phyloP scores from a whole-genome alignment of 2,113 vertebrate species.

The Phainopepla nitens region DNA sequence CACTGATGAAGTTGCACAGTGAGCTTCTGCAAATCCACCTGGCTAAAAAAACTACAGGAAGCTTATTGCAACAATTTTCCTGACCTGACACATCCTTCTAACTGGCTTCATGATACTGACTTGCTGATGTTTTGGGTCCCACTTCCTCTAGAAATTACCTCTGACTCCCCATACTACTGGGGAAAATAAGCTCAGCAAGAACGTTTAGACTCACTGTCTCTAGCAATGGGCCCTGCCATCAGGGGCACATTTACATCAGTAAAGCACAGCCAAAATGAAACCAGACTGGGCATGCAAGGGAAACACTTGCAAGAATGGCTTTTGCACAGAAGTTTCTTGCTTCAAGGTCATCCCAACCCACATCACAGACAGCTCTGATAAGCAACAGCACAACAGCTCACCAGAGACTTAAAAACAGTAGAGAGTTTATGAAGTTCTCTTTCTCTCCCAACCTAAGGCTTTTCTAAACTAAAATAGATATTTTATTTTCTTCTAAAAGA shows the following conservation, averaged over 20 bases:
- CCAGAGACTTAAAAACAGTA: neutral
- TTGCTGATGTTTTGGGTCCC: neutral
- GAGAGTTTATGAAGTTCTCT: neutral
- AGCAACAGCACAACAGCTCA: neutral
- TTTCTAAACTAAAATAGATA: neutral
- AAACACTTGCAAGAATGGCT: neutral
- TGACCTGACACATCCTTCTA: neutral
- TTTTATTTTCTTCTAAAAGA: neutral
- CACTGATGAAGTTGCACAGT: neutral
- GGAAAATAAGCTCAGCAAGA: neutral
- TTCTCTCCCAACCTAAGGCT: neutral
- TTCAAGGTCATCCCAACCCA: neutral
- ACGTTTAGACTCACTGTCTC: neutral
- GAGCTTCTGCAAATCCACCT: neutral
- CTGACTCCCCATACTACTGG: neutral
- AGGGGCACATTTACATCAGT: neutral
- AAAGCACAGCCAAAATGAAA: neutral
- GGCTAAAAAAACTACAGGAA: neutral
- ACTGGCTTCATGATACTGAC: neutral
- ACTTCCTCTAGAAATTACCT: neutral
- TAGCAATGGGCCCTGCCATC: neutral
- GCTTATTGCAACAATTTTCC: neutral
- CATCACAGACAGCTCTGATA: neutral
- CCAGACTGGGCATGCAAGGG: neutral
- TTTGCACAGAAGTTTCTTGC: neutral